Evolutionary conservation across 2,888 invertebrate species (phyloP).

Genomic region (Volucella inanis): DNA sequence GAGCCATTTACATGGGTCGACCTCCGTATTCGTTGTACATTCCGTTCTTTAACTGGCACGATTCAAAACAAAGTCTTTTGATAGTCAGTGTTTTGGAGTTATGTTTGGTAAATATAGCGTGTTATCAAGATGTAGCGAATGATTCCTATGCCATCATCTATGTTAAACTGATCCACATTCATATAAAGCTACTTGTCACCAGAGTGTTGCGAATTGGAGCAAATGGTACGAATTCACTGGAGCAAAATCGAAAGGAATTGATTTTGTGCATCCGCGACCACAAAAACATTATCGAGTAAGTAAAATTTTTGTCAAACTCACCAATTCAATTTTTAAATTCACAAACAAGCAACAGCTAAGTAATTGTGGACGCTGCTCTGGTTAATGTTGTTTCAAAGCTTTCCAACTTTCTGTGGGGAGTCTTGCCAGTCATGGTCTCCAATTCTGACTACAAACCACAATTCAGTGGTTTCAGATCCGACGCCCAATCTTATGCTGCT

Average conservation of each 20-base stretch:
- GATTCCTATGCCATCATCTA: constrained; percentile 78
- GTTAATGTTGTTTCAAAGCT: too few species aligned
- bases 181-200: constrained; percentile 76
- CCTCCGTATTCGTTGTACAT: constrained; percentile 78
- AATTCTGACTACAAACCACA: too few species aligned
- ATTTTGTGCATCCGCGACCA: constrained; percentile 77
- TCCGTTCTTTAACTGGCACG: constrained; percentile 78
- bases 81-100: constrained; percentile 77
- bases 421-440: too few species aligned
- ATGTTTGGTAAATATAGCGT: constrained; percentile 76
- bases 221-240: constrained; percentile 52
- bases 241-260: constrained; percentile 75
- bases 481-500: too few species aligned
- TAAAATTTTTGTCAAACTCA: background rate
- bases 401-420: too few species aligned
- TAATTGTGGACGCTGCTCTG: too few species aligned
- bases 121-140: constrained; percentile 77
- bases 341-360: too few species aligned
- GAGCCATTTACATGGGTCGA: constrained; percentile 73
- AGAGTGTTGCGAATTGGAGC: constrained; percentile 75
- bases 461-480: too few species aligned
- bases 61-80: constrained; percentile 67
- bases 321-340: too few species aligned
- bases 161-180: constrained; percentile 76
- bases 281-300: constrained; percentile 77